Conservation (phyloP, 2,797 vertebrate genomes). For the Zalophus californianus region DNA sequence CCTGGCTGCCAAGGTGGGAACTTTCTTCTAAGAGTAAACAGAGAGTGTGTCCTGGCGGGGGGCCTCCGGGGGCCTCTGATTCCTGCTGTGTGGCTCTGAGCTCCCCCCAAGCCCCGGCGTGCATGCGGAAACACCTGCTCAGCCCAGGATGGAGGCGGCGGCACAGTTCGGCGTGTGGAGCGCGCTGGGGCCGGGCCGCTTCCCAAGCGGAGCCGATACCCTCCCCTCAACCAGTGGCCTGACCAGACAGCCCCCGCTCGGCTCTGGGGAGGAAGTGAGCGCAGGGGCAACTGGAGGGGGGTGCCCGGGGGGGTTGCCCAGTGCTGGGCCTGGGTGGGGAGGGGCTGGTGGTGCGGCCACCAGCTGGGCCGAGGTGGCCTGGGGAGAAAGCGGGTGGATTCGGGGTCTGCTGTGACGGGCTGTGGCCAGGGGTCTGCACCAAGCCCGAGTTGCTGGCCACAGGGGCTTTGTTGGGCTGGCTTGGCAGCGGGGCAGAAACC, state of each 20-base stretch:
- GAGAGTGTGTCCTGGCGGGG: not conserved
- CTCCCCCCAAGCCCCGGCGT: not conserved
- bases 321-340: not conserved
- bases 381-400: not conserved
- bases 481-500: accelerated
- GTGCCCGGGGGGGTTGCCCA: not conserved
- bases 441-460: not conserved
- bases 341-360: not conserved
- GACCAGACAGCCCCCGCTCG: not conserved
- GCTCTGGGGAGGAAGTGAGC: not conserved
- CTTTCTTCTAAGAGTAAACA: not conserved
- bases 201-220: not conserved
- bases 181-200: accelerated
- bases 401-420: not conserved
- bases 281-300: accelerated
- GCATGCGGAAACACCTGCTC: slow-evolving; percentile 56
- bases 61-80: not conserved
- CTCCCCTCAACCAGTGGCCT: accelerated
- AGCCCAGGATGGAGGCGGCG: not conserved
- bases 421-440: not conserved
- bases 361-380: accelerated
- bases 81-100: not conserved
- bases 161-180: accelerated
- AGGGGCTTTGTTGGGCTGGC: not conserved
- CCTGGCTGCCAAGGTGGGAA: not conserved